Evolutionary conservation across 2,888 invertebrate species (phyloP), one percentile per base, ranked within the genome.

Genomic region (Nebria brevicollis): DNA sequence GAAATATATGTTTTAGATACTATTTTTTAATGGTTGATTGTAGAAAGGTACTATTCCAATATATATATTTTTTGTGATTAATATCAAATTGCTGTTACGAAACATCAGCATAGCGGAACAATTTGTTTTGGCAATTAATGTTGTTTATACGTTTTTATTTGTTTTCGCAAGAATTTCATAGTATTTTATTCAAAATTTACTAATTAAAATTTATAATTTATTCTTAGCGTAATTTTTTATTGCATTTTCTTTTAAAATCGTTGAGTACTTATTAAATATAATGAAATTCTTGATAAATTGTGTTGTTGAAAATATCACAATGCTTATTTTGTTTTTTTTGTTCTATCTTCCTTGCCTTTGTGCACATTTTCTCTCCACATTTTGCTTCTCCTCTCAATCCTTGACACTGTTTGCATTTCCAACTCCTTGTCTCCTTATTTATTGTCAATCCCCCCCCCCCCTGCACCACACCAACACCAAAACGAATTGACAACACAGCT

Each of bases 401-500:
- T 73, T 43, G 75, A 66, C 66, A 34, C 76, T n/a, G 86, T 81
- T 86, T 87, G 86, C 85, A 84, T 81, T 25, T 20, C 70, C 34
- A 11, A 70, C 25, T 87, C 89, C 88, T 75, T 72, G 42, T n/a
- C 13, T 68, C 68, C 68, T 68, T 15, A 8, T 11, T 13, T 13
- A 68, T 25, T 68, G 26, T 15, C 26, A 26, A 82, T 83, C 76
- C 78, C 82, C 2, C 54, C 1, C 82, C 76, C 78, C 82, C 2
- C 54, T 11, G 13, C 54, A 13, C 13, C 54, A 54, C 54, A 54
- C 54, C 54, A 54, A 11, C 54, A 54, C 54, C 54, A 7, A 54
- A 54, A 54, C 4, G 11, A 54, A 54, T 54, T 54, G 54, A 54
- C 54, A 54, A 54, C 68, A 86, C 91, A 98, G 98, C 98, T 92